Conservation (phyloP, 2,797 vertebrate species). For the Sebastes paucispinis region DNA sequence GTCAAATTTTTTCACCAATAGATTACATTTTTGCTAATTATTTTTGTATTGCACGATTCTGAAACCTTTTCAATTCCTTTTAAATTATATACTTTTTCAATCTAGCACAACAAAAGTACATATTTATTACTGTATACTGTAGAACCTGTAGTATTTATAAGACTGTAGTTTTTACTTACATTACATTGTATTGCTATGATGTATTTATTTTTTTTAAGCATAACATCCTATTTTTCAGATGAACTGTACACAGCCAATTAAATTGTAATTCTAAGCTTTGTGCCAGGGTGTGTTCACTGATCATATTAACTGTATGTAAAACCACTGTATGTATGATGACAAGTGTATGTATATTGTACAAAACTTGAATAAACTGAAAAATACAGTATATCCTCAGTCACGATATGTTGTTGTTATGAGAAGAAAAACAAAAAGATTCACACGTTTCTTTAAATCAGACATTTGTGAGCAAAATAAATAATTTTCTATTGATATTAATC, state of each 20-base stretch:
- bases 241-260: not conserved
- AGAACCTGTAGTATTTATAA: constrained; percentile 23
- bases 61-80: not conserved
- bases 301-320: not conserved
- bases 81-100: constrained; percentile 1
- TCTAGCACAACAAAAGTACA: not conserved
- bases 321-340: not conserved
- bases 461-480: not conserved
- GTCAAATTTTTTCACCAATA: not conserved
- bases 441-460: not conserved
- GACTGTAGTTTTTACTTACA: constrained; percentile 21
- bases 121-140: not conserved
- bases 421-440: not conserved
- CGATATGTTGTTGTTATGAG: not conserved
- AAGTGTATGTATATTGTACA: constrained; percentile 11
- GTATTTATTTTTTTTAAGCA: not conserved
- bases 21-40: constrained; percentile 6
- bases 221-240: not conserved
- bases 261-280: not conserved
- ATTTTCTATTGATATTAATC: not conserved
- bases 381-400: not conserved
- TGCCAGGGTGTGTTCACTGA: not conserved
- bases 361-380: constrained; percentile 49
- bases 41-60: constrained; percentile 39
- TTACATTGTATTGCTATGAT: constrained; percentile 13